Conservation (phyloP, 2,113 vertebrate genomes). For the Cyprinus carpio region DNA sequence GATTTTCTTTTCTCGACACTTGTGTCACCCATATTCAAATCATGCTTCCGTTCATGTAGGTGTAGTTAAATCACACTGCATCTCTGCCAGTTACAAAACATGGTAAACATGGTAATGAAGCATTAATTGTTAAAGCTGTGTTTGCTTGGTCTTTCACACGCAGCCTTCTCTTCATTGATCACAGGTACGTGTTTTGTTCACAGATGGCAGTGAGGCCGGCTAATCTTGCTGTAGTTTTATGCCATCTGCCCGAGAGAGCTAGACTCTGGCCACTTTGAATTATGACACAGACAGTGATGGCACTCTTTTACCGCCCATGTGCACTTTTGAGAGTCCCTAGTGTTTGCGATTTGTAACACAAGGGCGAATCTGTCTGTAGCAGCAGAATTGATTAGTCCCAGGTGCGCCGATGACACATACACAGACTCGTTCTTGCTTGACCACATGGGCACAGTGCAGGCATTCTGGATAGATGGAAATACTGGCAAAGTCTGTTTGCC, state of each 20-base stretch:
- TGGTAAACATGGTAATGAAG: conserved; percentile 15
- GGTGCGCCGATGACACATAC: background rate
- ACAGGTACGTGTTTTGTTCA: conserved; percentile 20
- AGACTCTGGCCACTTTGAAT: conserved; percentile 6
- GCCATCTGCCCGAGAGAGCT: conserved; percentile 25
- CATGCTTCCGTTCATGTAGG: background rate
- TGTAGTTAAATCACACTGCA: background rate
- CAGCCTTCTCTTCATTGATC: conserved; percentile 20
- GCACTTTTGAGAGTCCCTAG: background rate
- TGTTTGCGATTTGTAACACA: conserved; percentile 1
- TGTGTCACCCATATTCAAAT: background rate
- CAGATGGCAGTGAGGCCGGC: conserved; percentile 23
- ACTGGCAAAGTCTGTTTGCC: conserved; percentile 21
- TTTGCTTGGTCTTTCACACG: background rate
- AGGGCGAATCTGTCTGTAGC: background rate
- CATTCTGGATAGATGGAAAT: conserved; percentile 16
- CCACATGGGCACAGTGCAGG: conserved; percentile 14
- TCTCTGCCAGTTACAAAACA: background rate
- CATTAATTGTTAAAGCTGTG: conserved; percentile 18
- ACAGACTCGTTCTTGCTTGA: background rate
- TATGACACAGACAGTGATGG: background rate
- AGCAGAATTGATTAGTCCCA: conserved; percentile 1
- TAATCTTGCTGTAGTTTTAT: conserved; percentile 21
- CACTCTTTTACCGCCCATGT: background rate
- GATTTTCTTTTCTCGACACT: background rate